Conservation (phyloP, 2,797 vertebrate species). For the Tokudaia tokunoshimensis region DNA sequence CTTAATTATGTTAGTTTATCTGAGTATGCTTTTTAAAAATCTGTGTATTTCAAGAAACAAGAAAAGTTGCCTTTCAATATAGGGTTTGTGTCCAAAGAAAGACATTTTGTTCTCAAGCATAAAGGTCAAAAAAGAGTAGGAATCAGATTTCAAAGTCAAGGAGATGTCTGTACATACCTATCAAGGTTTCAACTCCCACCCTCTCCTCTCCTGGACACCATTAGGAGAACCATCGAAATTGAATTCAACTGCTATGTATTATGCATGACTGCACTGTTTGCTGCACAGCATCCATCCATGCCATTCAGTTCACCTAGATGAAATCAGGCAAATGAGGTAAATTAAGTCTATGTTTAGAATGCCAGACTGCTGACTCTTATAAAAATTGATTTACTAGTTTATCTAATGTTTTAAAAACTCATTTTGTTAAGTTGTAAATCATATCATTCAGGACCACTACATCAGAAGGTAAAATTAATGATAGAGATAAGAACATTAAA, state of each 20-base stretch:
- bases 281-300: conserved; percentile 25
- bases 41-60: conserved; percentile 13
- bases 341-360: conserved; percentile 76
- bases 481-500: conserved; percentile 72
- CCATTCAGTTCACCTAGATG: conserved; percentile 77
- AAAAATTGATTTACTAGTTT: conserved; percentile 81
- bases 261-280: conserved; percentile 55
- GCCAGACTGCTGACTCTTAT: conserved; percentile 66
- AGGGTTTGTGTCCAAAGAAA: conserved; percentile 1
- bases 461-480: conserved; percentile 81
- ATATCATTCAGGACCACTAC: conserved; percentile 67
- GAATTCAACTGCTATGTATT: conserved; percentile 61
- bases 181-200: not conserved
- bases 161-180: not conserved
- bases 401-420: conserved; percentile 79
- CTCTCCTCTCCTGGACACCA: conserved; percentile 54
- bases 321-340: conserved; percentile 80
- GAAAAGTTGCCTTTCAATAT: not conserved
- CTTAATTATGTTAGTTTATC: not conserved
- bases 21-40: not conserved
- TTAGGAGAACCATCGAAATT: conserved; percentile 61
- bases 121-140: conserved; percentile 61
- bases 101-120: conserved; percentile 57
- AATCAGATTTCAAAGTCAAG: conserved; percentile 76
- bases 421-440: conserved; percentile 79